Conservation (phyloP, 2,797 vertebrate species). For the Eidolon dupreanum region DNA sequence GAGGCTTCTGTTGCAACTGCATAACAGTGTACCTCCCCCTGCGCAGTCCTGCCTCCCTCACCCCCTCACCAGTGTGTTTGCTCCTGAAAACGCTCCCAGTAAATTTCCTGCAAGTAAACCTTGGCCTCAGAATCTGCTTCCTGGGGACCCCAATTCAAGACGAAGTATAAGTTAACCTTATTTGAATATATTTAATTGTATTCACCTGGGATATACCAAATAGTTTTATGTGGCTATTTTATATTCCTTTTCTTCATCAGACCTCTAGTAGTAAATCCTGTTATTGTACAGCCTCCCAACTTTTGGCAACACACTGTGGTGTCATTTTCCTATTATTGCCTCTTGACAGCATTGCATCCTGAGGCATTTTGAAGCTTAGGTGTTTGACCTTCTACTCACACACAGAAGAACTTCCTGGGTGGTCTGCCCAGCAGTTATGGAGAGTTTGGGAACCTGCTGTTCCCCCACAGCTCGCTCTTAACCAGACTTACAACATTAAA, state of each 20-base stretch:
- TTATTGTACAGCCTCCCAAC: neutral
- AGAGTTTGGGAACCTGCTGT: slow-evolving; percentile 47
- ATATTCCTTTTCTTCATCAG: slow-evolving; percentile 21
- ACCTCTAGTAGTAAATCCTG: slow-evolving; percentile 23
- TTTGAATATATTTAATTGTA: neutral
- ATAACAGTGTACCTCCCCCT: neutral
- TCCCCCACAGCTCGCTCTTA: slow-evolving; percentile 42
- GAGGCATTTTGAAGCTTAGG: slow-evolving; percentile 57
- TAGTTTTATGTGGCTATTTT: neutral
- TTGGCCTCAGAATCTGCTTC: neutral
- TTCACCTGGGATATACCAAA: neutral
- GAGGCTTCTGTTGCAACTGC: neutral
- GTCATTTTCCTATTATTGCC: slow-evolving; percentile 41
- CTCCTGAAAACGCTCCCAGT: neutral
- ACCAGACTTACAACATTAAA: neutral
- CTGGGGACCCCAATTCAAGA: neutral
- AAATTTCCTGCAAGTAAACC: neutral
- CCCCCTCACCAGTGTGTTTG: neutral
- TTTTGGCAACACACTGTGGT: neutral
- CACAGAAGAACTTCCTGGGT: neutral
- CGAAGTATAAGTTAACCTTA: neutral
- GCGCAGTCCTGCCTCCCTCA: neutral
- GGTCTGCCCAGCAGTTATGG: slow-evolving; percentile 1
- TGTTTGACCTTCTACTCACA: slow-evolving; percentile 54
- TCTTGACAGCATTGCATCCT: slow-evolving; percentile 55